Conservation (phyloP, 2,113 vertebrate species). For the Sturnus vulgaris region DNA sequence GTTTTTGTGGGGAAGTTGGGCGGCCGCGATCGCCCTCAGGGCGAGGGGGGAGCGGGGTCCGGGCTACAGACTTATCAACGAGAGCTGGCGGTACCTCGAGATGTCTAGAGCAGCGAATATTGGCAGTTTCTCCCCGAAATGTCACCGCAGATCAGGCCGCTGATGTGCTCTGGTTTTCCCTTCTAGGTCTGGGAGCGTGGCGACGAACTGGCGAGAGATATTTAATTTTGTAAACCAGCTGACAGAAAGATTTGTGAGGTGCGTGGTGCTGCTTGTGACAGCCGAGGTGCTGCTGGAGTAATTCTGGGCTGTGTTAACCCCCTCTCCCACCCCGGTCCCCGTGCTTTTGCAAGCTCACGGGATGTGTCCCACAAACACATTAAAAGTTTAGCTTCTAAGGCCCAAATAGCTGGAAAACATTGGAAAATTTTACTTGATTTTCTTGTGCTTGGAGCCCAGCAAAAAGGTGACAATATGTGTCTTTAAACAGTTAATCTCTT, state of each 20-base stretch:
- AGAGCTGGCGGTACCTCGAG: not conserved
- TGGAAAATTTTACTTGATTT: not conserved
- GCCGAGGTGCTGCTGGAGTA: not conserved
- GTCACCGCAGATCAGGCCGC: not conserved
- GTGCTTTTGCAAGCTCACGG: not conserved
- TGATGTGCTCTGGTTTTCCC: not conserved
- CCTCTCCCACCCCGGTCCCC: accelerated
- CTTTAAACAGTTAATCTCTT: not conserved
- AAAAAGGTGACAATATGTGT: not conserved
- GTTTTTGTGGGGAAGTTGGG: not conserved
- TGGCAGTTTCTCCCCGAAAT: not conserved
- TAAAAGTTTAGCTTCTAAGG: not conserved
- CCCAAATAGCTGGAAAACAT: not conserved
- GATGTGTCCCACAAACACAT: accelerated
- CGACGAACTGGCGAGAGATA: conserved; percentile 85
- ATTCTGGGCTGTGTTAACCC: not conserved
- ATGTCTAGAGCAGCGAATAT: not conserved
- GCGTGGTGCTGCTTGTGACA: not conserved
- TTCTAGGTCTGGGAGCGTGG: conserved; percentile 88
- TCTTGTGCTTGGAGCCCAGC: not conserved
- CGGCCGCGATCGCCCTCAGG: not conserved
- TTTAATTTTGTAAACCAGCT: conserved; percentile 88
- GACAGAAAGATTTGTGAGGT: conserved; percentile 92
- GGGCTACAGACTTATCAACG: not conserved
- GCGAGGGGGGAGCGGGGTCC: not conserved